Base-by-base conservation (phyloP, 2,888 invertebrate genomes). In the Tryphoninae sp. region DNA sequence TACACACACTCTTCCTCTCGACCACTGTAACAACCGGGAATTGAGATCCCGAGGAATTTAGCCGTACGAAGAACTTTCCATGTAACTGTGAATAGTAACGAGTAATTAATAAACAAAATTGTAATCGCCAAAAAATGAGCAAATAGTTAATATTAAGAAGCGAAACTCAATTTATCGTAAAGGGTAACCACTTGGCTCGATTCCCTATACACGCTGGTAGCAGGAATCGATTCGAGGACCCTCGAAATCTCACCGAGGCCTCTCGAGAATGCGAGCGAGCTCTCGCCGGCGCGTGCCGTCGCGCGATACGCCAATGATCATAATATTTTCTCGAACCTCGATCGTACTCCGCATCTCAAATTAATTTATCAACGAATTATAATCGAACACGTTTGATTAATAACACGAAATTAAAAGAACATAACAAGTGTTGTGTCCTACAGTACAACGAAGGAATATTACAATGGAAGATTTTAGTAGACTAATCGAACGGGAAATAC, bases 151-250 rank as follows among this genome's bases (percentile, higher is more conserved):
- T 89, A 61, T 89, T 89, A 88, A 87, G 89, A 84, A 90, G 88
- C 87, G 87, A 88, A 90, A 90, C 87, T 90, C 89, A 89, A 91
- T 91, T 90, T 89, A 89, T 88, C 86, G 86, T 87, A 86, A 91
- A 91, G 88, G 87, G 88, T 87, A 88, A 88, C 89, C 84, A 77
- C 81, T 83, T 84, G 83, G 86, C 78, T 84, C 72, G 82, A 83
- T 84, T 82, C 83, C 84, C 79, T 83, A 80, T 67, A 33, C 81
- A 81, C 77, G 77, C 82, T 82, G 84, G 84, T 86, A 86, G 88
- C 88, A 89, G 86, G 88, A 89, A 90, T 89, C 90, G 89, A 89
- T 91, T 89, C 88, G 85, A 90, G 91, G 83, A 85, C 88, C 85
- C 90, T 90, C 87, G 88, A 89, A 84, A 84, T 86, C 86, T 85